These are phyloP conservation scores for Cyprinella venusta DNA, from an alignment of 2,797 vertebrate genomes.

Conservation along the genomic window DNA sequence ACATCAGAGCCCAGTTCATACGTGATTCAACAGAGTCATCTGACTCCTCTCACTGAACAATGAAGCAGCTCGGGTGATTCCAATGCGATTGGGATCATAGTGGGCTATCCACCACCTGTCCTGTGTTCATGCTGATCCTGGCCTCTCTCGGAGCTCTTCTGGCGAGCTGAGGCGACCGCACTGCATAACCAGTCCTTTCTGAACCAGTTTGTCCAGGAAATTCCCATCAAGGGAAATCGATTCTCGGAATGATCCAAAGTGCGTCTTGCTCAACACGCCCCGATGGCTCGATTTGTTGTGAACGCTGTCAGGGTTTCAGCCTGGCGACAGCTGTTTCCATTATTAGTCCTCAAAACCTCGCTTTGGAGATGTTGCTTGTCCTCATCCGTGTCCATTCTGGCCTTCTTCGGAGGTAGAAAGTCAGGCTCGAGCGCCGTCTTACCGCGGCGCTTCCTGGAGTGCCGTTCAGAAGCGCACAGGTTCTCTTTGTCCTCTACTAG, in stretches of 20 bases:
- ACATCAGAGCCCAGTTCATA: not conserved
- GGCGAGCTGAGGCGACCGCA: constrained; percentile 5
- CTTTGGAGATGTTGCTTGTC: constrained; percentile 67
- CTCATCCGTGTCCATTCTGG: constrained; percentile 81
- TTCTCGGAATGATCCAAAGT: not conserved
- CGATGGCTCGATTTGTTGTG: constrained; percentile 70
- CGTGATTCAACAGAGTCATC: constrained; percentile 10
- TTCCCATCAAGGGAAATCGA: constrained; percentile 18
- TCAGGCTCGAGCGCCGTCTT: constrained; percentile 77
- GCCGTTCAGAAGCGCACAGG: constrained; percentile 62
- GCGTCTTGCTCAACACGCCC: constrained; percentile 73
- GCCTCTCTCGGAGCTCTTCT: constrained; percentile 9
- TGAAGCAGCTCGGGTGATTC: constrained; percentile 5
- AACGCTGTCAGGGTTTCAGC: constrained; percentile 65
- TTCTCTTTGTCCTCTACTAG: constrained; percentile 71
- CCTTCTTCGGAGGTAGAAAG: constrained; percentile 86
- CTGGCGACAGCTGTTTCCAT: constrained; percentile 66
- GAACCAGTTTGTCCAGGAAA: constrained; percentile 38
- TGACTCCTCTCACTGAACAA: constrained; percentile 26
- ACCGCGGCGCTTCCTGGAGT: constrained; percentile 81
- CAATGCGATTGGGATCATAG: not conserved
- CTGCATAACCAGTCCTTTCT: constrained; percentile 29
- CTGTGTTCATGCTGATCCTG: not conserved
- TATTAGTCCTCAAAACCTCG: constrained; percentile 39
- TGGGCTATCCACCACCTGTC: constrained; percentile 31